phyloP scores from a whole-genome alignment of 1,140 invertebrate genomes.

The Drosophila micromelanica region DNA sequence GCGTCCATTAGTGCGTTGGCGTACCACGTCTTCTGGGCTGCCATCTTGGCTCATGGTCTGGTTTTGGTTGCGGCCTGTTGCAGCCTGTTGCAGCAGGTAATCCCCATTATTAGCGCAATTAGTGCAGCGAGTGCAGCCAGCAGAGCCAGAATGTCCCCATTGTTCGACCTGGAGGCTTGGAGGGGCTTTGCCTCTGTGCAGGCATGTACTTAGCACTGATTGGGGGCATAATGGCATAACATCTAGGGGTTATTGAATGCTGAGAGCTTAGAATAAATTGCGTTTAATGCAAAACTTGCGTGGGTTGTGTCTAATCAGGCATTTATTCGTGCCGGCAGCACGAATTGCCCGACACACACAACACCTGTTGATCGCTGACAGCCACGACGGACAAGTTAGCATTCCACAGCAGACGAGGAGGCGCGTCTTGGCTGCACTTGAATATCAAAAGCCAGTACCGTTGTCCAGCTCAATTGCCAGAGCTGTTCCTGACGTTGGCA shows the following conservation, averaged over 20 bases:
- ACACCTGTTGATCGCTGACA: slow-evolving; percentile 12
- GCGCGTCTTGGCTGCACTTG: slow-evolving; percentile 41
- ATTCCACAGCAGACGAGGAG: slow-evolving; percentile 1
- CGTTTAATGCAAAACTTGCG: slow-evolving; percentile 24
- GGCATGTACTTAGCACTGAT: slow-evolving; percentile 73
- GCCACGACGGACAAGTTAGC: slow-evolving; percentile 14
- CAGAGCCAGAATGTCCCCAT: slow-evolving; percentile 31
- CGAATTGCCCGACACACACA: slow-evolving; percentile 5
- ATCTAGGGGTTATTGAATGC: slow-evolving; percentile 43
- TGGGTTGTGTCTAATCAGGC: slow-evolving; percentile 38
- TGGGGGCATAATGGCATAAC: slow-evolving; percentile 42
- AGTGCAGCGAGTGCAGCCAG: slow-evolving; percentile 43
- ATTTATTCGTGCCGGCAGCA: slow-evolving; percentile 1
- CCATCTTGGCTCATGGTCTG: slow-evolving; percentile 31
- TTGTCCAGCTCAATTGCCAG: slow-evolving; percentile 72
- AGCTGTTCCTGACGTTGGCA: slow-evolving; percentile 61
- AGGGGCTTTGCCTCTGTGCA: slow-evolving; percentile 11
- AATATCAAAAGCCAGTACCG: slow-evolving; percentile 64
- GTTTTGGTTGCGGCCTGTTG: slow-evolving; percentile 6
- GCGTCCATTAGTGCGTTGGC: slow-evolving; percentile 76
- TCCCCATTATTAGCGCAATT: slow-evolving; percentile 81
- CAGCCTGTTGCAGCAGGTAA: slow-evolving; percentile 51
- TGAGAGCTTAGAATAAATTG: slow-evolving; percentile 40
- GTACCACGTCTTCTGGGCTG: slow-evolving; percentile 37
- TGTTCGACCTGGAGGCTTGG: slow-evolving; percentile 61